Evolutionary conservation across 1,140 invertebrate genomes (phyloP), one percentile per base, ranked within the genome.

Genomic region (Metopolophium dirhodum): DNA sequence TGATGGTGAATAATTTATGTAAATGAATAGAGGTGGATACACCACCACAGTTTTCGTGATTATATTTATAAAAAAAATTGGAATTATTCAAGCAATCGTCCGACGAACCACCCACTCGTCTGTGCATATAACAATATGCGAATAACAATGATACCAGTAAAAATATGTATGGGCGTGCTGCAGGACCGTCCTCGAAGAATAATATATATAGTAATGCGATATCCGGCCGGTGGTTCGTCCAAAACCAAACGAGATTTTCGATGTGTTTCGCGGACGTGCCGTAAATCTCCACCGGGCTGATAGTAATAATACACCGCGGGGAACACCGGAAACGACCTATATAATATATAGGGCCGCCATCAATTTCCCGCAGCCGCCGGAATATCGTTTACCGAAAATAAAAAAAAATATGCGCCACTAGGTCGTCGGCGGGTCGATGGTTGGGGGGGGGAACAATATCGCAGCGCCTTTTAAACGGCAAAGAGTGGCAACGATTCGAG

Each of bases 341-440:
- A 41, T 41, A 41, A 41, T 41, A 41, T 41, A 41, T n/a, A 77
- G 6, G 61, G 26, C 8, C 14, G 4, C n/a, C 61, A 77, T 77
- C 11, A 35, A 77, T 77, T 77, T 77, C 14, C 30, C 11, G n/a
- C n/a, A n/a, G 61, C 61, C 30, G n/a, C 61, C 61, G 61, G n/a
- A 77, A 77, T n/a, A 77, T 77, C 61, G 61, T 77, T 77, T 77
- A 77, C 61, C 61, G 61, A 77, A n/a, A 77, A n/a, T 77, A 77
- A 77, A 77, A 77, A 77, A 77, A 77, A 77, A 77, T 35, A 77
- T 35, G n/a, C 30, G 14, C 61, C 7, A 14, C 11, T 68, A 6
- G 30, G 30, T 54, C 30, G 61, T 11, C 9, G 30, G 9, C 9
- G 61, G 61, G 61, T 77, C 61, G 61, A 18, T 14, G 6, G 61